Evolutionary conservation across 1,140 invertebrate genomes (phyloP).

Genomic region (Oryctes rhinoceros): DNA sequence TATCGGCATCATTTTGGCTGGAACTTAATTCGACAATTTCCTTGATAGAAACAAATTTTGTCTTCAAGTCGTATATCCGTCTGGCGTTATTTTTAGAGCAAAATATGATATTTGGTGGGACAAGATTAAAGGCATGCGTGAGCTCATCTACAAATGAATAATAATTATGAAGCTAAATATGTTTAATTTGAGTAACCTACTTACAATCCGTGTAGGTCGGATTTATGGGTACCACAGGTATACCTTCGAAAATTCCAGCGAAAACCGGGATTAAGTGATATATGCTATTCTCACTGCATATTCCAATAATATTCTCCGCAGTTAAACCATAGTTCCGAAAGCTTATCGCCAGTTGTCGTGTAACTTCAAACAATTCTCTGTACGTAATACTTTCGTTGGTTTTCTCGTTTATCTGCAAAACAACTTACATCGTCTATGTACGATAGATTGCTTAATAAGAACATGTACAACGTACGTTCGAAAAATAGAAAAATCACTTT

Average conservation of each 20-base stretch:
- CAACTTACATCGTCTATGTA: neutral
- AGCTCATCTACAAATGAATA: conserved; percentile 59
- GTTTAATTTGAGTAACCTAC: neutral
- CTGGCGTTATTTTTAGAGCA: conserved; percentile 54
- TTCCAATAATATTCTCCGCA: conserved; percentile 57
- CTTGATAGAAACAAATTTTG: conserved; percentile 45
- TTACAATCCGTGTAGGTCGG: conserved; percentile 62
- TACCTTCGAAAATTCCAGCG: conserved; percentile 64
- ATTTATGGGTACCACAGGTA: conserved; percentile 66
- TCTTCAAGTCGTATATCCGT: conserved; percentile 47
- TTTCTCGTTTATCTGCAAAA: conserved; percentile 46
- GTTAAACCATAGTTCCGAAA: conserved; percentile 43
- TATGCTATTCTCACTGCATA: conserved; percentile 67
- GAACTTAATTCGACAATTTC: conserved; percentile 47
- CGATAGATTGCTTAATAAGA: neutral
- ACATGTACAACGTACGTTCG: neutral
- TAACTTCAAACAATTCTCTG: conserved; percentile 41
- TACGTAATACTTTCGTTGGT: conserved; percentile 43
- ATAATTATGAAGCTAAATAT: neutral
- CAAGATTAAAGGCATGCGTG: conserved; percentile 62
- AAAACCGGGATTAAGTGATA: conserved; percentile 64
- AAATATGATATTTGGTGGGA: conserved; percentile 63
- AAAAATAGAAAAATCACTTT: neutral
- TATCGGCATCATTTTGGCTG: neutral
- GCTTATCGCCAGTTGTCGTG: conserved; percentile 46